Base-by-base conservation (phyloP, 2,888 invertebrate species). In the Andricus curvator region DNA sequence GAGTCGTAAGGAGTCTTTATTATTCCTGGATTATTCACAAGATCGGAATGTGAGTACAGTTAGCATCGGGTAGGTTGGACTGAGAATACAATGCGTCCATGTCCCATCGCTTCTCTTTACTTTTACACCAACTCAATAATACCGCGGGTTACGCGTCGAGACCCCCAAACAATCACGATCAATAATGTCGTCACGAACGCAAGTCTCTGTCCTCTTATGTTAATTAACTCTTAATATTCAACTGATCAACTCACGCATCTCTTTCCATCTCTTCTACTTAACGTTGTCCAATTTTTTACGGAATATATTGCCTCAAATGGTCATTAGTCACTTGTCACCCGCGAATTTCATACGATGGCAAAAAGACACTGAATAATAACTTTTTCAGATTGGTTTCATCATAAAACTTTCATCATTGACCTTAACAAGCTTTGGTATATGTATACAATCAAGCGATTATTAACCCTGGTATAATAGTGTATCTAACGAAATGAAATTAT, bases 11-110 rank as follows among this genome's bases (percentile, higher is more conserved):
- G 84, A 82, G 81, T 82, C 83, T 85, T 85, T 85, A 84, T 85
- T 85, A 85, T 86, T 83, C 85, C 82, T 84, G 82, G 86, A 87
- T 88, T 89, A 89, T 92, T 91, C 91, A 90, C 84, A 86, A 87
- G 90, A 91, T 90, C 86, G 90, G 90, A 91, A 91, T 91, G 90
- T 90, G 88, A 85, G 89, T 89, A 91, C 91, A 90, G 90, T 91
- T 90, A 89, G 85, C 86, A 87, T 87, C 87, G 88, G 81, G 87
- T 86, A 88, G 81, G 87, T 86, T 84, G 83, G 81, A 83, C 86
- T 84, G 83, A 84, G 85, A 80, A 78, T 80, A 85, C 83, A 84
- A 81, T 82, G 84, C 82, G 81, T 77, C 80, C 79, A 82, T 82
- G 83, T 85, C 82, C 81, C 78, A 84, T 84, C 83, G 81, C 80